Conservation (phyloP, 2,113 vertebrate species). For the Galemys pyrenaicus region DNA sequence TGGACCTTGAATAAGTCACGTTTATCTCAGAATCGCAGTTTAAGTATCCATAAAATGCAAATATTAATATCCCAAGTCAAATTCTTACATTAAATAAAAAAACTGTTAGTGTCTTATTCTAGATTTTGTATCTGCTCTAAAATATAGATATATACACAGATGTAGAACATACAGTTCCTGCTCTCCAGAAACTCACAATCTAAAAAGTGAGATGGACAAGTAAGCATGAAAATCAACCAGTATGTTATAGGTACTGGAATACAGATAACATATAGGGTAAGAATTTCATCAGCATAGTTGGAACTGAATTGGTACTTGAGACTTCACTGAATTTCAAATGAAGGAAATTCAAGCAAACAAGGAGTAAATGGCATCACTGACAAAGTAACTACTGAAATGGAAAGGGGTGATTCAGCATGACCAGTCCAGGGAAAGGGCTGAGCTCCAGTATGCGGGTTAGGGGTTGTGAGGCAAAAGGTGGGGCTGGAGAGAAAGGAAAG, state of each 20-base stretch:
- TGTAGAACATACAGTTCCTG: background rate
- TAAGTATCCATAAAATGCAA: constrained; percentile 13
- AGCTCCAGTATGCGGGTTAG: background rate
- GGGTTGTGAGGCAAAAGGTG: background rate
- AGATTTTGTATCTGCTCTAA: background rate
- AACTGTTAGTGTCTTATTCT: background rate
- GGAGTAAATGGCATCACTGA: too few species aligned
- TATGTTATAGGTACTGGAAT: background rate
- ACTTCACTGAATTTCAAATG: background rate
- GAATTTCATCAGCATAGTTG: background rate
- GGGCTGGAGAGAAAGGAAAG: background rate
- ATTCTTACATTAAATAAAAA: background rate
- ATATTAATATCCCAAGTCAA: background rate
- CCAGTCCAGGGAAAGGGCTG: background rate
- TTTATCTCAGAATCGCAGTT: background rate
- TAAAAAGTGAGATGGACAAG: background rate
- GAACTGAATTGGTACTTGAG: background rate
- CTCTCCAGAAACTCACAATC: background rate
- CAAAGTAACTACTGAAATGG: background rate
- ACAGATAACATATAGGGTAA: background rate
- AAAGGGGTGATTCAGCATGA: background rate
- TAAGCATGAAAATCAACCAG: background rate
- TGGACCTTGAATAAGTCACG: background rate
- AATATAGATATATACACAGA: background rate
- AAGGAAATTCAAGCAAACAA: background rate